Evolutionary conservation across 2,113 vertebrate genomes (phyloP).

Genomic region (Xyrauchen texanus): DNA sequence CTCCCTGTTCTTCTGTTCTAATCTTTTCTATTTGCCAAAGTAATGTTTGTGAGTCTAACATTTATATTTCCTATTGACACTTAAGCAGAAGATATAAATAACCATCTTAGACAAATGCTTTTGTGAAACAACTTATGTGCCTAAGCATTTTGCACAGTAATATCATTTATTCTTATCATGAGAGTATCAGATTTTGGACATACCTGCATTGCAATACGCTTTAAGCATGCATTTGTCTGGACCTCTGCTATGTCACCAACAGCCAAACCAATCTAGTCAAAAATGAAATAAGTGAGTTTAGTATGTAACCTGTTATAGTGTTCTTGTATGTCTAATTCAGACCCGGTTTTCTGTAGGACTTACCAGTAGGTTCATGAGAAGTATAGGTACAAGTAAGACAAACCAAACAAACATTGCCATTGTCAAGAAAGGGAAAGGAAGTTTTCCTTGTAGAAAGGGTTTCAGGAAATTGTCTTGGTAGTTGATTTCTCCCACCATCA

Average conservation of each 20-base stretch:
- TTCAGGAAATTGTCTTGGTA: conserved; percentile 82
- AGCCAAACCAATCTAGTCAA: conserved; percentile 83
- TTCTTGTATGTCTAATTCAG: neutral
- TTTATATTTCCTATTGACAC: too few species aligned
- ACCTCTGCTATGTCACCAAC: conserved; percentile 88
- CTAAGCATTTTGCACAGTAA: too few species aligned
- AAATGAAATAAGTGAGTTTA: neutral
- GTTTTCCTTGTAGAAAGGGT: conserved; percentile 65
- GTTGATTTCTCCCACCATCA: conserved; percentile 87
- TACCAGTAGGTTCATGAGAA: conserved; percentile 88
- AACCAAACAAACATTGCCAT: conserved; percentile 78
- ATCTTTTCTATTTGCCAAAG: too few species aligned
- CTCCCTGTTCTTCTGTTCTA: too few species aligned
- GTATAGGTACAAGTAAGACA: conserved; percentile 82
- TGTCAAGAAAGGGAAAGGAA: conserved; percentile 78
- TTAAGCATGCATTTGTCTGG: conserved; percentile 82
- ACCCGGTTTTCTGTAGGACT: conserved; percentile 46
- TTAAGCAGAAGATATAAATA: too few species aligned
- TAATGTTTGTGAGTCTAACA: too few species aligned
- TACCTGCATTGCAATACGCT: conserved; percentile 89
- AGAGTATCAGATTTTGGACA: too few species aligned
- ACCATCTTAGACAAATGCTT: too few species aligned
- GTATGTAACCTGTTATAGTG: neutral
- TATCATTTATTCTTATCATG: too few species aligned
- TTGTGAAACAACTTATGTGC: too few species aligned